Conservation (phyloP, 2,113 vertebrate species). For the Polypterus bichir region DNA sequence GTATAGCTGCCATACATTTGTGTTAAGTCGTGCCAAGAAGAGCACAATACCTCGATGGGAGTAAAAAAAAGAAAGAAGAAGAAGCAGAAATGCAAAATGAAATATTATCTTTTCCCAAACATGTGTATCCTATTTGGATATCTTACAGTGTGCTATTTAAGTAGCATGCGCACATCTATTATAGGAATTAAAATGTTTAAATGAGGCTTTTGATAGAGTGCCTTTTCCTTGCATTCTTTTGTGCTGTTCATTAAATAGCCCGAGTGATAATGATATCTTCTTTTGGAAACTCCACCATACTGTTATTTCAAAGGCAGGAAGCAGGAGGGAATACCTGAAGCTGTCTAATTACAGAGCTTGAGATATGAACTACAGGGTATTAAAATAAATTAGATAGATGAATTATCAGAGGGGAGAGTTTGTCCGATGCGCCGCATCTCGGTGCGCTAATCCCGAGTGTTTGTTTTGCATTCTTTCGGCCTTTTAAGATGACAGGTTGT, state of each 20-base stretch:
- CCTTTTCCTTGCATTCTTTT: conserved; percentile 26
- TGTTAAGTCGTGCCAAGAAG: not conserved
- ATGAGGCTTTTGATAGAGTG: conserved; percentile 1
- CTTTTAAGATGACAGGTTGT: conserved; percentile 66
- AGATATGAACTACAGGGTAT: conserved; percentile 43
- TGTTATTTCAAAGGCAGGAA: conserved; percentile 58
- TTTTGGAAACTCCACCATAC: conserved; percentile 34
- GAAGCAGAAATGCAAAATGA: not conserved
- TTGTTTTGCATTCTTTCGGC: conserved; percentile 56
- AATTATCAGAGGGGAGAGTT: conserved; percentile 46
- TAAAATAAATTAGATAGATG: conserved; percentile 54
- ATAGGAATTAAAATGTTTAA: not conserved
- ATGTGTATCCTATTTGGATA: not conserved
- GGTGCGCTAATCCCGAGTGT: conserved; percentile 53
- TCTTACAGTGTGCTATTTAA: not conserved
- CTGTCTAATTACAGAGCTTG: conserved; percentile 55
- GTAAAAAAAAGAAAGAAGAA: not conserved
- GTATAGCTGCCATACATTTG: not conserved
- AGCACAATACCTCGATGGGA: not conserved
- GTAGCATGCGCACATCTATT: not conserved
- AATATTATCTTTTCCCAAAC: not conserved
- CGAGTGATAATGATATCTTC: conserved; percentile 31
- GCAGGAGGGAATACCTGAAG: conserved; percentile 42
- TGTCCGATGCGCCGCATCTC: conserved; percentile 46
- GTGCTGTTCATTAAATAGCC: conserved; percentile 31